Evolutionary conservation across 2,888 invertebrate species (phyloP), one percentile per base, ranked within the genome.

Genomic region (Brassicogethes aeneus): DNA sequence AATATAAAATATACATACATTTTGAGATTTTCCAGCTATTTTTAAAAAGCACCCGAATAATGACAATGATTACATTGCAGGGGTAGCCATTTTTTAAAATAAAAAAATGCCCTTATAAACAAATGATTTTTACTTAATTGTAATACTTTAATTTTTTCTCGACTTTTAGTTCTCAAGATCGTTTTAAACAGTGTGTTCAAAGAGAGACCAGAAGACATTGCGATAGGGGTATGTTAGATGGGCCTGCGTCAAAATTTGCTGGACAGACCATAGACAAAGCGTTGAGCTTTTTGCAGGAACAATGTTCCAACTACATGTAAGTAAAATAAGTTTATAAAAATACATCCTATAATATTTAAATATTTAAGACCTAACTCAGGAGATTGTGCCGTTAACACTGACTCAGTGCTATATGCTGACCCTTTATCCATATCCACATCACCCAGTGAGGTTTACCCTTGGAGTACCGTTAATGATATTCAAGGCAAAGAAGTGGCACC

Each of bases 231-330:
- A 54, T 63, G 13, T 52, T 62, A 5, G 64, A 68, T 34, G 73
- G 72, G 2, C 67, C 72, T n/a, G 75, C 75, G 0, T 65, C 69
- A 1, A 65, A 64, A 49, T 77, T 76, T 54, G 71, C 77, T 0
- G 60, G 64, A 3, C 74, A 76, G 54, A 72, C 75, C 38, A 66
- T 78, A 31, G 75, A 76, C 48, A 76, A 76, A 50, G 76, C 77
- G 1, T 57, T 78, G 33, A 74, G 73, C 46, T 77, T 77, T 52
- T 62, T 77, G 2, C 72, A 74, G 41, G 75, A 76, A 48, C 76
- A 77, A 53, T 78, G 78, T 56, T 62, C 69, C 36, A 74, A 75
- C 53, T 76, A 75, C 56, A 71, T 73, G 78, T 77, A 59, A 71
- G 71, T 64, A 41, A 16, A 12, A 23, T 31, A 30, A 29, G 36